Conservation (phyloP, 2,888 invertebrate genomes). For the Drosophila prostipennis region DNA sequence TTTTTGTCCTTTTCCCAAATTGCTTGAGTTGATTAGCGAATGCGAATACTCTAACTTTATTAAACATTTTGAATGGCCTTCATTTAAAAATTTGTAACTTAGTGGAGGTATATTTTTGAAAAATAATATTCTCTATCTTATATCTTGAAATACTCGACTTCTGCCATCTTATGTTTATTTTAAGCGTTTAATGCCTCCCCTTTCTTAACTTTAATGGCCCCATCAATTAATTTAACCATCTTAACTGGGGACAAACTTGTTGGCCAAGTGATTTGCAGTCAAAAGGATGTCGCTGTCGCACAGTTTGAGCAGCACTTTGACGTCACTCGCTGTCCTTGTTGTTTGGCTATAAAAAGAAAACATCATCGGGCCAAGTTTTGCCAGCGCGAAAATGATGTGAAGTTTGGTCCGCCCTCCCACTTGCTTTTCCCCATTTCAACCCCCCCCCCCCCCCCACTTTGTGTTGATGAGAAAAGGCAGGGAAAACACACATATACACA, state of each 20-base stretch:
- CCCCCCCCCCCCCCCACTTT: no score
- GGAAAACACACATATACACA: not conserved
- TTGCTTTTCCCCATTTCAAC: not conserved
- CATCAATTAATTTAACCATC: slow-evolving; percentile 24
- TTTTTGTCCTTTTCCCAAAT: not conserved
- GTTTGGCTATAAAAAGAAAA: slow-evolving; percentile 48
- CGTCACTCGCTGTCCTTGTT: slow-evolving; percentile 26
- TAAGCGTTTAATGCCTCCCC: not conserved
- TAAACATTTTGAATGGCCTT: not conserved
- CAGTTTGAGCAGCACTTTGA: slow-evolving; percentile 17
- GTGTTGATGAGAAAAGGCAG: not conserved
- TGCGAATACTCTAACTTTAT: slow-evolving; percentile 3
- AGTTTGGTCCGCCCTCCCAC: not conserved
- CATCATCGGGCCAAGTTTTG: slow-evolving; percentile 35
- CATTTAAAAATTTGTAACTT: no score
- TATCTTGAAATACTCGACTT: not conserved
- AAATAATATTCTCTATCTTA: not conserved
- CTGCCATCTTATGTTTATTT: not conserved
- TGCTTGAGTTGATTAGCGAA: not conserved
- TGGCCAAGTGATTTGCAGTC: slow-evolving; percentile 2
- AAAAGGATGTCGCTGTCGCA: slow-evolving; percentile 3
- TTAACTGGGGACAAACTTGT: slow-evolving; percentile 7
- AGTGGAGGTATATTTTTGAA: not conserved
- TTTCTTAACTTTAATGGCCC: slow-evolving; percentile 16
- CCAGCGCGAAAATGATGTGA: slow-evolving; percentile 43